Evolutionary conservation across 2,113 vertebrate species (phyloP), one percentile per base, ranked within the genome.

Genomic region (Python bivittatus): DNA sequence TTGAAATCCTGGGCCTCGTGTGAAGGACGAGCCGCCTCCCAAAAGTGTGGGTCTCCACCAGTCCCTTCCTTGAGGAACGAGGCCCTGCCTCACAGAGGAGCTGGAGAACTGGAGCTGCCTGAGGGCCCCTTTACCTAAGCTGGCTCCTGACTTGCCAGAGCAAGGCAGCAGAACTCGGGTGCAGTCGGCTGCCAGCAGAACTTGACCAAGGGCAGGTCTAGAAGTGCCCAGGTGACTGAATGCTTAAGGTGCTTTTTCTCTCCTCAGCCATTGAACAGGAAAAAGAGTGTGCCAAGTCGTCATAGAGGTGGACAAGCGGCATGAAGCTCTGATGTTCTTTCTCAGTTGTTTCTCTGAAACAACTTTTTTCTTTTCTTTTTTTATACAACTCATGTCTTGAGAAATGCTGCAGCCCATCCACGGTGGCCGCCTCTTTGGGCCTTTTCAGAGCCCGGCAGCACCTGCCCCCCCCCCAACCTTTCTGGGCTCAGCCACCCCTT

Each of bases 231-330:
- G 54, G 64, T 33, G 52, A n/a, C 38, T 20, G 29, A 48, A 38
- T 3, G 33, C 72, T 79, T 33, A 38, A 10, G 72, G 72, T 38
- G 33, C 27, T n/a, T 92, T 8, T 94, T 96, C 83, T 92, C 64
- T 96, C 95, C 33, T 89, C 97, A 99, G 98, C 97, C 44, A 98
- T 99, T 23, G 98, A 98, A 38, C 94, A 97, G 72, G 98, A 98
- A 96, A 99, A 98, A 97, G 98, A 97, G 93, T 95, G 94, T 38
- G 96, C 94, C 92, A 97, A 97, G 93, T 96, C 96, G 23, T 97
- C 96, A 58, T 97, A 97, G 64, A 94, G 90, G 93, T 94, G 96
- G 52, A 83, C 52, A n/a, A 15, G 10, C 87, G 48, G 64, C 85
- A 90, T 33, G 89, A 96, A 91, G 93, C 95, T 38, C 89, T 1